Evolutionary conservation across 2,888 invertebrate species (phyloP).

Genomic region (Thymelicus sylvestris): DNA sequence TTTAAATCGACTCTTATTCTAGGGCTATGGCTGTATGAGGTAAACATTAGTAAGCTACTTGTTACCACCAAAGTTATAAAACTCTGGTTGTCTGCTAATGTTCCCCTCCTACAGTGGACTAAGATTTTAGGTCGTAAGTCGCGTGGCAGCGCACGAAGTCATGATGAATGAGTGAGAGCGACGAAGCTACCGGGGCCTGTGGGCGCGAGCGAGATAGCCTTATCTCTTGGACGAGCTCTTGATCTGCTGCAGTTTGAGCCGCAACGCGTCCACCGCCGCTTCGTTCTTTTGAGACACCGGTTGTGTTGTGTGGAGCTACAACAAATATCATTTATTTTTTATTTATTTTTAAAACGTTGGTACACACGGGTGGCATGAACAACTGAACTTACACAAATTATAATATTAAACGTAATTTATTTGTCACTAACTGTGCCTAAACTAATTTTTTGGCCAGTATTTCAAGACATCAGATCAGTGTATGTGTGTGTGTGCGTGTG

Average conservation of each 20-base stretch:
- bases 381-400: too few relatives aligned
- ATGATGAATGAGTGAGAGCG: conserved; percentile 50
- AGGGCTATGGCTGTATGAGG: conserved; percentile 10
- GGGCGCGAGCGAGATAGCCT: conserved; percentile 49
- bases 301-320: conserved; percentile 73
- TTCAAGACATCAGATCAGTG: too few relatives aligned
- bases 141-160: conserved; percentile 41
- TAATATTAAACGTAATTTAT: too few relatives aligned
- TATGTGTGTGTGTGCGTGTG: too few relatives aligned
- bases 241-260: conserved; percentile 80
- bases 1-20: conserved; percentile 19
- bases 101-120: conserved; percentile 15
- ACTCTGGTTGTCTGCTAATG: not conserved
- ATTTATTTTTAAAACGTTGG: too few relatives aligned
- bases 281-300: conserved; percentile 72
- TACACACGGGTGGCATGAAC: too few relatives aligned
- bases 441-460: too few relatives aligned
- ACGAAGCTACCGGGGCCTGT: conserved; percentile 59
- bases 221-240: conserved; percentile 83
- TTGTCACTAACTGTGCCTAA: too few relatives aligned
- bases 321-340: not conserved
- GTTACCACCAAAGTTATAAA: too few relatives aligned
- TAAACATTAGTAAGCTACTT: not conserved
- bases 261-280: conserved; percentile 77
- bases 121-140: conserved; percentile 36